Evolutionary conservation across 2,888 invertebrate genomes (phyloP), one percentile per base, ranked within the genome.

Genomic region (Drymonia ruficornis): DNA sequence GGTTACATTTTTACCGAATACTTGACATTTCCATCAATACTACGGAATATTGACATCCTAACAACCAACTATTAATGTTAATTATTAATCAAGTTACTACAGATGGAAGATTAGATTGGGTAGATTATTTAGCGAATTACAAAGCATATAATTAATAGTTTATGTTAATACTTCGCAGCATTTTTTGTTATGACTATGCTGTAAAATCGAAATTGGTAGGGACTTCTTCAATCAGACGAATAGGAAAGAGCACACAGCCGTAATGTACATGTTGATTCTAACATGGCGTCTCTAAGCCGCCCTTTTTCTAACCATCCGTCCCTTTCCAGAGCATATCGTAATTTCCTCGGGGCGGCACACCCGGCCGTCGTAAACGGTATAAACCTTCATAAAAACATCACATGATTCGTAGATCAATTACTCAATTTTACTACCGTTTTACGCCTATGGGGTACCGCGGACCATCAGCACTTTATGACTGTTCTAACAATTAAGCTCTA

Each of bases 311-410:
- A 67, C 70, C 61, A 29, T 58, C 72, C 59, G 64, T 76, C 71
- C 67, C 72, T 78, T 68, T 76, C 75, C 68, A 68, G 36, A 42
- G 42, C 53, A 47, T 50, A 62, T 53, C 56, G 56, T 64, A 63
- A 67, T 67, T 62, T 18, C 31, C 68, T 64, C 59, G 58, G 57
- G 71, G 74, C 62, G 70, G 68, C 72, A 64, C 74, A 72, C 69
- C 68, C 71, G 50, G 54, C 65, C 54, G 69, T 72, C 74, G 66
- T 78, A 75, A 78, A 78, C 59, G 69, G 70, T 67, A 63, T 59
- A 55, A 66, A 65, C 72, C 73, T 72, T 72, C 66, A 75, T 78
- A 78, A 77, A 78, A 80, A 71, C 70, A 66, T 66, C 67, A 62
- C 67, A 72, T 69, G 64, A 74, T 72, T 68, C 68, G 72, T 72